Conservation (phyloP, 2,113 vertebrate species). For the Istiophorus platypterus region DNA sequence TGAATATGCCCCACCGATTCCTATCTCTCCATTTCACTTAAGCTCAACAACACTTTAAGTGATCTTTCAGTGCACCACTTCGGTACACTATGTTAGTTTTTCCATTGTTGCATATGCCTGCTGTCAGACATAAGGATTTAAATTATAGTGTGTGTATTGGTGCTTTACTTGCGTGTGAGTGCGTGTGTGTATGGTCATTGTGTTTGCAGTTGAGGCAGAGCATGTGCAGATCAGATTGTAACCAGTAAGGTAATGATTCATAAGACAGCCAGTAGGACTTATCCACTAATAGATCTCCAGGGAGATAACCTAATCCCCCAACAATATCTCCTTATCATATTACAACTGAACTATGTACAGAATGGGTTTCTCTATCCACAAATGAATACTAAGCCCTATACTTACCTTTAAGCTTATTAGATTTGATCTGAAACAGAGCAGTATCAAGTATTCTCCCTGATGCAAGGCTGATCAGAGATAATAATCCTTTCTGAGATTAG, state of each 20-base stretch:
- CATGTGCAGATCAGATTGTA: constrained; percentile 62
- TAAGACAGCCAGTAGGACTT: constrained; percentile 73
- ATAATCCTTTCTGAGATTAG: constrained; percentile 71
- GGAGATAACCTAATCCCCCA: constrained; percentile 83
- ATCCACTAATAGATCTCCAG: constrained; percentile 81
- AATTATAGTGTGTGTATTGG: not conserved
- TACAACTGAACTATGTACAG: constrained; percentile 82
- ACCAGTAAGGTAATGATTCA: constrained; percentile 77
- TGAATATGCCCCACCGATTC: constrained; percentile 37
- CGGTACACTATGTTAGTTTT: not conserved
- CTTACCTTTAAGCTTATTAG: constrained; percentile 83
- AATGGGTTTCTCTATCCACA: constrained; percentile 77
- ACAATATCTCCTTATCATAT: constrained; percentile 85
- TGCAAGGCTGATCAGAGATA: constrained; percentile 73
- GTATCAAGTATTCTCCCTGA: constrained; percentile 72
- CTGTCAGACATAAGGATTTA: constrained; percentile 6
- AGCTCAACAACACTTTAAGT: constrained; percentile 29
- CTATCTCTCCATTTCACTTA: constrained; percentile 34
- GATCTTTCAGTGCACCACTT: constrained; percentile 27
- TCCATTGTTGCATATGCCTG: constrained; percentile 4
- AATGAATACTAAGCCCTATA: constrained; percentile 76
- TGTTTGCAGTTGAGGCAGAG: constrained; percentile 40
- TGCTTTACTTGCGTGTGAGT: not conserved
- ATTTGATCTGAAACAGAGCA: constrained; percentile 77
- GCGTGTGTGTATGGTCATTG: constrained; percentile 34